Evolutionary conservation across 2,888 invertebrate species (phyloP).

Genomic region (Saturnia pavonia): DNA sequence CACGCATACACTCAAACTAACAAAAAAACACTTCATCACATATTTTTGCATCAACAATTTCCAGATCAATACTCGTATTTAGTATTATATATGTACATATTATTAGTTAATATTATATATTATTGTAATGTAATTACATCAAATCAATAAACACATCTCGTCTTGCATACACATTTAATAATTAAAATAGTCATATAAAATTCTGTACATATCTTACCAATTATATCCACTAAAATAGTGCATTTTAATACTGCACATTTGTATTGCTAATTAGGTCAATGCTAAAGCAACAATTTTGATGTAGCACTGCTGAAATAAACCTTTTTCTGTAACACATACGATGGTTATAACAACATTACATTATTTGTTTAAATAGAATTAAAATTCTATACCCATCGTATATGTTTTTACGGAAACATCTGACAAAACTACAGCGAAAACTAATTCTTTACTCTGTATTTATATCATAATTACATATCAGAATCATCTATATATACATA

Average conservation of each 20-base stretch:
- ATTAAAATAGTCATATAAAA: slow-evolving; percentile 36
- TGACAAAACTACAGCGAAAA: slow-evolving; percentile 46
- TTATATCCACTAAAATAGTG: slow-evolving; percentile 54
- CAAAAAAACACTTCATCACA: background rate
- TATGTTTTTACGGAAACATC: slow-evolving; percentile 56
- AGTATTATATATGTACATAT: slow-evolving; percentile 5
- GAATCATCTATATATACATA: too few relatives aligned
- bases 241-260: slow-evolving; percentile 46
- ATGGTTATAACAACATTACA: slow-evolving; percentile 41
- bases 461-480: slow-evolving; percentile 6
- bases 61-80: background rate
- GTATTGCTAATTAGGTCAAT: slow-evolving; percentile 56
- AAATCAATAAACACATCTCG: background rate
- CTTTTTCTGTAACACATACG: slow-evolving; percentile 49
- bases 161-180: slow-evolving; percentile 4
- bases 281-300: slow-evolving; percentile 43
- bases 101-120: background rate
- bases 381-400: slow-evolving; percentile 49
- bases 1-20: slow-evolving; percentile 46
- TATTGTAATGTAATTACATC: background rate
- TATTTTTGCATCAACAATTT: background rate
- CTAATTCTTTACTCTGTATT: slow-evolving; percentile 16
- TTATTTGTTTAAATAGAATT: background rate
- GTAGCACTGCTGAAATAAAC: slow-evolving; percentile 64
- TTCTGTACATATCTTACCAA: slow-evolving; percentile 66